Percentiles rank a stretch among this genome's conserved stretches.
phyloP scores from a whole-genome alignment of 2,113 vertebrate genomes.

The Chamaetylas fuelleborni region DNA sequence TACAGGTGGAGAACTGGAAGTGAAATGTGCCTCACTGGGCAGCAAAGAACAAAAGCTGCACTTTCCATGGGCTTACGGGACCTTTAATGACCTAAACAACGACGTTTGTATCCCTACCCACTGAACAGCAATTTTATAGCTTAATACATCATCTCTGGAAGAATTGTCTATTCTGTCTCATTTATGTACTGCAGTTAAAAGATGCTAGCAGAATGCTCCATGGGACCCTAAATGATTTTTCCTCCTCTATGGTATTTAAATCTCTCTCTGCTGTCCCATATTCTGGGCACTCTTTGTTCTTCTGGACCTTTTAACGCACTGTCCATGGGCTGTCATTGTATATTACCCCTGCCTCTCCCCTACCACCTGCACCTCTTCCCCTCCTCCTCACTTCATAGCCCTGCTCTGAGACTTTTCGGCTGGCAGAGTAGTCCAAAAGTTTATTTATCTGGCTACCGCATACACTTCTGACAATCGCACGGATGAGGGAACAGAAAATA shows the following conservation, averaged over 20 bases:
- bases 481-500: not conserved
- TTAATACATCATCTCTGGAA: not conserved
- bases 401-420: not conserved
- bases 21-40: not conserved
- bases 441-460: not conserved
- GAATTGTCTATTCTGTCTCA: not conserved
- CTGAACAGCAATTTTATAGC: not conserved
- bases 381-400: not conserved
- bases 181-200: not conserved
- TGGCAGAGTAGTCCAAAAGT: not conserved
- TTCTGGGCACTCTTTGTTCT: not conserved
- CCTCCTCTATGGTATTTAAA: not conserved
- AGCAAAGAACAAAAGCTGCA: not conserved
- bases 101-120: not conserved
- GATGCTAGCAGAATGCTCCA: not conserved
- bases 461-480: not conserved
- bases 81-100: not conserved
- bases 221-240: not conserved
- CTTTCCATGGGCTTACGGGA: not conserved
- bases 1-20: not conserved
- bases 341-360: too few species aligned
- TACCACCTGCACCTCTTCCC: not conserved
- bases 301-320: accelerated
- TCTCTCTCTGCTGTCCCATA: not conserved
- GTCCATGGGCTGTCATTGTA: not conserved